Base-by-base conservation (phyloP, 1,140 invertebrate genomes). In the Lordiphosa stackelbergi region DNA sequence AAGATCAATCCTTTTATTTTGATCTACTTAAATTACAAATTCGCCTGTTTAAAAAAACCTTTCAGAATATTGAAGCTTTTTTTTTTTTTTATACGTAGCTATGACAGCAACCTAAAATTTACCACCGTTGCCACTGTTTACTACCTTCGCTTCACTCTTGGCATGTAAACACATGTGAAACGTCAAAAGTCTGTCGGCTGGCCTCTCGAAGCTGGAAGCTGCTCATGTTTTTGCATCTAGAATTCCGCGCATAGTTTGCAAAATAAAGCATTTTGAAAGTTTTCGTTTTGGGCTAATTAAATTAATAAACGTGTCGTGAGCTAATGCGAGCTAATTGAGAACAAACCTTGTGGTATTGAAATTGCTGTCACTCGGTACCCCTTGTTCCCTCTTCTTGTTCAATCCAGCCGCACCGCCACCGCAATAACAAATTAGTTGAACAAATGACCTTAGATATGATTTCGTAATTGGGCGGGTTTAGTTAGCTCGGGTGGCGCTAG, bases 391-490 rank as follows among this genome's bases (percentile, higher is more conserved):
- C 40, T 31, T 31, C 28, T 31, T 31, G 28, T 31, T 31, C 28
- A 31, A 31, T 4, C 7, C 10, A 28, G 10, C 38, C 9, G 52
- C 45, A 53, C 43, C 37, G 51, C 53, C 52, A 43, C 53, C 57
- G 13, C 46, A 68, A 37, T 55, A 46, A 55, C 64, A 83, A 81
- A 81, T 81, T 83, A 81, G 75, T 57, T 46, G 54, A 72, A 81
- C 75, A 81, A 83, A 81, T 83, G 75, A 81, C 75, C 75, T 81
- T 81, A 81, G 75, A 81, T 83, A 81, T 83, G 75, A 81, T 81
- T 81, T 81, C 75, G 75, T 75, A 81, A 81, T 72, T 75, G 75
- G 75, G 58, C 58, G 66, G 61, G 59, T 73, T 58, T 43, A 13
- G 36, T 58, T 13, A 48, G 52, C 47, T 36, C 22, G 22, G 28